Conservation (phyloP, 2,888 invertebrate genomes). For the Chrysolina oricalcia region DNA sequence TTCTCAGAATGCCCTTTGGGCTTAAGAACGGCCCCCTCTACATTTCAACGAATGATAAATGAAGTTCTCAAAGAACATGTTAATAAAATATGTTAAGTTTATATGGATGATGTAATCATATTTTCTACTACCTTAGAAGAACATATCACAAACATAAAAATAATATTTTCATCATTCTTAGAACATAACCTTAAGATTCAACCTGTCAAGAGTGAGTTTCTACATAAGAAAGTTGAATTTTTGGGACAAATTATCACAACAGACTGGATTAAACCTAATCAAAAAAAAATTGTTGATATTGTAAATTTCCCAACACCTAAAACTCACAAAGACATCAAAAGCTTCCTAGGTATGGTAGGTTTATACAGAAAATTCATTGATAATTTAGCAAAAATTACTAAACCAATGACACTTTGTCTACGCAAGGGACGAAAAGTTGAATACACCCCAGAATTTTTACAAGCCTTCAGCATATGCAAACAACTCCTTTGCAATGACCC, state of each 20-base stretch:
- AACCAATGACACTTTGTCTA: constrained; percentile 39
- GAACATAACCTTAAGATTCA: constrained; percentile 57
- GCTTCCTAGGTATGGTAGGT: constrained; percentile 53
- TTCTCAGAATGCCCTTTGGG: constrained; percentile 2
- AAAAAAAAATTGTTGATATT: constrained; percentile 60
- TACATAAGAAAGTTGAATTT: constrained; percentile 59
- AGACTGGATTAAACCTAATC: constrained; percentile 63
- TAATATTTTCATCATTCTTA: constrained; percentile 31
- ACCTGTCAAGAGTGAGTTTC: constrained; percentile 57
- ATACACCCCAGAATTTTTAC: constrained; percentile 18
- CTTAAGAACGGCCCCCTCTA: constrained; percentile 19
- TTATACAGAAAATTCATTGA: constrained; percentile 52
- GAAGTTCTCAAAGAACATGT: neutral
- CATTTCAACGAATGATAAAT: too few relatives aligned
- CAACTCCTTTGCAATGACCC: constrained; percentile 15
- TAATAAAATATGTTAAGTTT: neutral
- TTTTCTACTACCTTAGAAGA: neutral
- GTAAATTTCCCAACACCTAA: constrained; percentile 52
- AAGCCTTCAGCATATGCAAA: constrained; percentile 18
- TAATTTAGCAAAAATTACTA: constrained; percentile 50
- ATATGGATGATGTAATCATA: constrained; percentile 32
- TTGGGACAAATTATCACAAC: constrained; percentile 63
- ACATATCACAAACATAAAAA: constrained; percentile 17
- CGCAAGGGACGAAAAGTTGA: constrained; percentile 1
- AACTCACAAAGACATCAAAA: constrained; percentile 60